A percentile compares a stretch with the other conserved stretches of the same genome.
Conservation (phyloP, 2,888 invertebrate genomes). For the Macrosoma leucophasiata region DNA sequence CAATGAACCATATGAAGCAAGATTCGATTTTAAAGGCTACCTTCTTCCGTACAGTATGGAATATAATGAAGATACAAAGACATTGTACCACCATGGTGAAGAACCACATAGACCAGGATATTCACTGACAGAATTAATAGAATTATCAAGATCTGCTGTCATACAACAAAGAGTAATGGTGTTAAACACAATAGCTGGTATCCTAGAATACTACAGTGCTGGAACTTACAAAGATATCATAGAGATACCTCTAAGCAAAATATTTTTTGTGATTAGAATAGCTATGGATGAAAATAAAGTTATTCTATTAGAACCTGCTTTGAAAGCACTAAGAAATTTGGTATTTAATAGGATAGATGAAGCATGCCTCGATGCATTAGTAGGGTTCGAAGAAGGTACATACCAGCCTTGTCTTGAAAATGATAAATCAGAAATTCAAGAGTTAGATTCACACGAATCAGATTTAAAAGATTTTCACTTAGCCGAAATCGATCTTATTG, state of each 20-base stretch:
- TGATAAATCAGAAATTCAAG: conserved; percentile 70
- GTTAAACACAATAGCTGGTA: conserved; percentile 85
- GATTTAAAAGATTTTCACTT: conserved; percentile 91
- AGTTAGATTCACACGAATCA: conserved; percentile 68
- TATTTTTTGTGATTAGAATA: conserved; percentile 87
- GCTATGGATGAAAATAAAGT: conserved; percentile 89
- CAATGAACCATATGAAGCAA: conserved; percentile 83
- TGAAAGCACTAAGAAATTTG: conserved; percentile 84
- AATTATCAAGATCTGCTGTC: conserved; percentile 84
- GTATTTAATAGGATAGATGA: conserved; percentile 88
- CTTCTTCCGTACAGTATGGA: conserved; percentile 82
- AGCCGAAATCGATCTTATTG: conserved; percentile 87
- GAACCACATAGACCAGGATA: conserved; percentile 95
- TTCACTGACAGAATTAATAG: conserved; percentile 90
- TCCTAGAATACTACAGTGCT: conserved; percentile 81
- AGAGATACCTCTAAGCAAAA: conserved; percentile 84
- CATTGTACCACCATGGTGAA: conserved; percentile 93
- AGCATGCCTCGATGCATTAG: conserved; percentile 79
- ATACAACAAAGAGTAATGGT: conserved; percentile 90
- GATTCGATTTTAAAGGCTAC: conserved; percentile 89
- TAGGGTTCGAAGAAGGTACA: conserved; percentile 79
- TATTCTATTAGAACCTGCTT: conserved; percentile 82
- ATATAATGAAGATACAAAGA: conserved; percentile 70
- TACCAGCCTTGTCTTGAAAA: conserved; percentile 77
- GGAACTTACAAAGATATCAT: conserved; percentile 87